These are phyloP conservation scores for Sciaenops ocellatus DNA, from an alignment of 2,797 vertebrate genomes.

Conservation along the genomic window DNA sequence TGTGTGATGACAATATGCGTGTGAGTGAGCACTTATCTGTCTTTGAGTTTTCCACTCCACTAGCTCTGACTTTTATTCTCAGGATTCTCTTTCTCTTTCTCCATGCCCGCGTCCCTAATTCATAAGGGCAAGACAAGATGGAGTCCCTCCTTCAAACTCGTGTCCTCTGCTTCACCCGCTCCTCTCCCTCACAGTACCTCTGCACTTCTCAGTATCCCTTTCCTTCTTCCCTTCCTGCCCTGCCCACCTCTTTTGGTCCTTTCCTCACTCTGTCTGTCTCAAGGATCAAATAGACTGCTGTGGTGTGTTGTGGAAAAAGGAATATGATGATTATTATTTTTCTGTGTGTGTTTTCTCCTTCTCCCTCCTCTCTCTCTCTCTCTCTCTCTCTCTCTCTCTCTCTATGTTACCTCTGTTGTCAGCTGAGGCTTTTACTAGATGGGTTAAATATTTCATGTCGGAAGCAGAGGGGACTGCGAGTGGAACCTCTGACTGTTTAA, in stretches of 20 bases:
- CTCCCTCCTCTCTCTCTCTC: neutral
- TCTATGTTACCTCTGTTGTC: constrained; percentile 30
- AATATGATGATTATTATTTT: constrained; percentile 15
- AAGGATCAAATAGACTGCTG: constrained; percentile 9
- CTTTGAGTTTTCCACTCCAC: constrained; percentile 72
- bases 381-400: neutral
- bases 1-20: constrained; percentile 24
- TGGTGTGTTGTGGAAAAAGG: constrained; percentile 1
- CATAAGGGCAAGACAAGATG: constrained; percentile 71
- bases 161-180: constrained; percentile 47
- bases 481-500: constrained; percentile 40
- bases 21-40: constrained; percentile 66
- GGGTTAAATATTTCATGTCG: constrained; percentile 84
- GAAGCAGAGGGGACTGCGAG: constrained; percentile 52
- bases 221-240: constrained; percentile 7
- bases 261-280: neutral
- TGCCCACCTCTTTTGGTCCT: neutral
- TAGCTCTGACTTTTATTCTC: constrained; percentile 70
- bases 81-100: constrained; percentile 67
- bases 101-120: constrained; percentile 73
- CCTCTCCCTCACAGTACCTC: constrained; percentile 14
- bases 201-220: constrained; percentile 20
- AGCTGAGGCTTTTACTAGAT: constrained; percentile 73
- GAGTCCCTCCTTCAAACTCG: constrained; percentile 47
- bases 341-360: neutral